Evolutionary conservation across 2,113 vertebrate genomes (phyloP), one percentile per base, ranked within the genome.

Genomic region (Zosterops hypoxanthus): DNA sequence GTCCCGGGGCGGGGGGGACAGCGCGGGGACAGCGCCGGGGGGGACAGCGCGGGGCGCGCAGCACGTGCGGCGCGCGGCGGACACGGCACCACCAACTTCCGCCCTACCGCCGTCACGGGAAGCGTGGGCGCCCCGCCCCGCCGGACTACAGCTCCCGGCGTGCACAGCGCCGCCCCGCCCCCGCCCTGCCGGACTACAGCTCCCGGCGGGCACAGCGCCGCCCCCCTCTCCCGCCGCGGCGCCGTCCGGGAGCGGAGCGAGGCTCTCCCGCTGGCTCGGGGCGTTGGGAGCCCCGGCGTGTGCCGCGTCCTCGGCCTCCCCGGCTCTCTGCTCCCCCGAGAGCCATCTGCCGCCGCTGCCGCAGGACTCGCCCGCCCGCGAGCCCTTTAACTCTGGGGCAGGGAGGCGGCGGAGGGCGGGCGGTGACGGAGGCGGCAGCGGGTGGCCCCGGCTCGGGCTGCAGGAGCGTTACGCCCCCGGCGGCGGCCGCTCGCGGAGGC

Each of bases 1-100:
- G 17, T 31, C n/a, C 56, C n/a, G 47, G 28, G 11, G 52, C 47
- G 31, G 20, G 42, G 42, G 36, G 36, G 36, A 36, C 36, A 36
- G 36, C 36, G 36, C 36, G 36, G 36, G 36, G 8, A 17, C 4
- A 5, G 49, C 41, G 9, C 24, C 65, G 14, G 23, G 15, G 11
- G 31, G 4, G 11, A n/a, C n/a, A n/a, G 68, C n/a, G 21, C 41
- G 52, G 4, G 13, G 52, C 9, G 12, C 44, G 26, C 64, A 5
- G 63, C 97, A 97, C 97, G 96, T 97, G 96, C 41, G 39, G n/a
- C 9, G 5, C 26, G 7, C 10, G 18, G 8, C 61, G 1, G 64
- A 26, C 34, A 14, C 82, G 57, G 8, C 44, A 0, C 2, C 33
- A 2, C 17, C 86, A 4, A 60, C 82, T 92, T 96, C 95, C 90